phyloP scores from a whole-genome alignment of 2,797 vertebrate species.

The Hyperoplus immaculatus region DNA sequence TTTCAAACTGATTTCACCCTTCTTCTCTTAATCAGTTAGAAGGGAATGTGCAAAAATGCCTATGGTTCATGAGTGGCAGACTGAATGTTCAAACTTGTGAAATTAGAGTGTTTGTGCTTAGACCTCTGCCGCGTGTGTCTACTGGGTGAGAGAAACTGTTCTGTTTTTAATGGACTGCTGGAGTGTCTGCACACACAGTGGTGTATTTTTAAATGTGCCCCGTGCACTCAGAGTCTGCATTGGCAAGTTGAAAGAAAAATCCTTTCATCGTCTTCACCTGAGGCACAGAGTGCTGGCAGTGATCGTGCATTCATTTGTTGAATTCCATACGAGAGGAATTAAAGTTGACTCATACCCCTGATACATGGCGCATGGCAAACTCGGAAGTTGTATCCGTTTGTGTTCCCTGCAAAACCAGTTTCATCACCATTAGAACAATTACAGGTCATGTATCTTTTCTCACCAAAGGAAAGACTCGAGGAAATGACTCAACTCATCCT shows the following conservation, averaged over 20 bases:
- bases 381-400: background rate
- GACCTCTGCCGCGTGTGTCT: background rate
- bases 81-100: background rate
- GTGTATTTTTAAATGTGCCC: slow-evolving; percentile 23
- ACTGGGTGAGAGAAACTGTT: background rate
- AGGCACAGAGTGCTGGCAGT: slow-evolving; percentile 36
- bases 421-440: slow-evolving; percentile 9
- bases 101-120: background rate
- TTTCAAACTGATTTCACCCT: background rate
- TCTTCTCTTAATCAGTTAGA: background rate
- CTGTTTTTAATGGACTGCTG: background rate
- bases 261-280: slow-evolving; percentile 19
- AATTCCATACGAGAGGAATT: slow-evolving; percentile 26
- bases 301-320: slow-evolving; percentile 6
- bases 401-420: slow-evolving; percentile 16
- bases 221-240: background rate
- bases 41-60: slow-evolving; percentile 2
- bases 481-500: slow-evolving; percentile 10
- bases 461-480: background rate
- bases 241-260: slow-evolving; percentile 30
- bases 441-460: slow-evolving; percentile 11
- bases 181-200: slow-evolving; percentile 3
- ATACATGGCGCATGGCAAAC: slow-evolving; percentile 7
- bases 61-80: background rate
- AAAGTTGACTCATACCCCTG: slow-evolving; percentile 14